Evolutionary conservation across 2,797 vertebrate genomes (phyloP).

Genomic region (Tachyglossus aculeatus): DNA sequence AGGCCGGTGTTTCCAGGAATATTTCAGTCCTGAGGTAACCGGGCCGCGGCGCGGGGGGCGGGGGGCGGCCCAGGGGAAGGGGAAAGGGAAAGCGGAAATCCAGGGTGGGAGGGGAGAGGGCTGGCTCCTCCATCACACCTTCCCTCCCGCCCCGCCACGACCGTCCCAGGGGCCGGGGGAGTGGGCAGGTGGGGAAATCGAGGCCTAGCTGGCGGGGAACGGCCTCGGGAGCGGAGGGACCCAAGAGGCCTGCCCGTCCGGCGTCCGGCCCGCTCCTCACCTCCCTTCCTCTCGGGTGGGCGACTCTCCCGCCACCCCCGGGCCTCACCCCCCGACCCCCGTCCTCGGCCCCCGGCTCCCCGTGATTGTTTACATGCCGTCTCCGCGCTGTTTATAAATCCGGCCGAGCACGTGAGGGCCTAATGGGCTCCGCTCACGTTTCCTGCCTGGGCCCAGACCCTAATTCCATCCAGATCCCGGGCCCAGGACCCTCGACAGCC

Average conservation of each 20-base stretch:
- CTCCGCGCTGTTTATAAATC: slow-evolving; percentile 74
- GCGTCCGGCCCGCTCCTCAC: not conserved
- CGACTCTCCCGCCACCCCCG: not conserved
- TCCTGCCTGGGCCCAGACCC: slow-evolving; percentile 65
- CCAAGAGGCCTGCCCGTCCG: not conserved
- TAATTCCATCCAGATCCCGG: slow-evolving; percentile 73
- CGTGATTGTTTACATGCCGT: slow-evolving; percentile 76
- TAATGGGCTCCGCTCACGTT: slow-evolving; percentile 73
- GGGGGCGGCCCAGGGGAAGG: not conserved
- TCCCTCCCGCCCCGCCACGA: not conserved
- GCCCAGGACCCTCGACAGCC: slow-evolving; percentile 58
- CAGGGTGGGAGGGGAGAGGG: not conserved
- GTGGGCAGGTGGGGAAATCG: not conserved
- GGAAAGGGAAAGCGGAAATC: not conserved
- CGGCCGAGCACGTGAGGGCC: slow-evolving; percentile 64
- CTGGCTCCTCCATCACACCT: too few relatives aligned
- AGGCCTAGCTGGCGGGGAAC: not conserved
- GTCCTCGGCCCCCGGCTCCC: slow-evolving; percentile 47
- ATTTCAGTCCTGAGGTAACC: slow-evolving; percentile 70
- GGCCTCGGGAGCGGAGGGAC: not conserved
- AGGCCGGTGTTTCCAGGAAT: slow-evolving; percentile 68
- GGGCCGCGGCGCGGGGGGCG: slow-evolving; percentile 36
- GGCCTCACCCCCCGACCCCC: not conserved
- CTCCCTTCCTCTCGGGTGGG: slow-evolving; percentile 14
- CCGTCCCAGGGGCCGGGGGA: not conserved